Evolutionary conservation across 2,888 invertebrate species (phyloP).

Genomic region (Melanostoma mellinum): DNA sequence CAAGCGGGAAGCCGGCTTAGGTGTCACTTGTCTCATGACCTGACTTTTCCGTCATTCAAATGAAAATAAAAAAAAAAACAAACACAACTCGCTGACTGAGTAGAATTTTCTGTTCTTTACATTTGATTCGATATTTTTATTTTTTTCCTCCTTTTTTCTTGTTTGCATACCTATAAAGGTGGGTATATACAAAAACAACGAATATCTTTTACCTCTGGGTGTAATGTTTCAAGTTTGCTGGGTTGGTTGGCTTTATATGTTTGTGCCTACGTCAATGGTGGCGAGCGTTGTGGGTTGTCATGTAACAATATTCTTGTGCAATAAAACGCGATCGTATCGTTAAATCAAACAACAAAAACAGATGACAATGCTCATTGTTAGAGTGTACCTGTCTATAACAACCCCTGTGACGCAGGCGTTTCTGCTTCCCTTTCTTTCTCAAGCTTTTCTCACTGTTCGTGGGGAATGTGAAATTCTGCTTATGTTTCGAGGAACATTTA

Average conservation of each 20-base stretch:
- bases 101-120: slow-evolving; percentile 17
- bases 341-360: slow-evolving; percentile 55
- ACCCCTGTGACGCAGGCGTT: slow-evolving; percentile 17
- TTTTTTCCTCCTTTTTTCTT: slow-evolving; percentile 14
- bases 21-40: slow-evolving; percentile 64
- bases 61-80: neutral
- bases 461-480: too few relatives aligned
- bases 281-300: slow-evolving; percentile 59
- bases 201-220: slow-evolving; percentile 33
- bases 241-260: slow-evolving; percentile 14
- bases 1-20: slow-evolving; percentile 48
- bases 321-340: slow-evolving; percentile 67
- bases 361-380: slow-evolving; percentile 59
- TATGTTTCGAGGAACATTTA: too few relatives aligned
- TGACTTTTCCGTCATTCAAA: slow-evolving; percentile 56
- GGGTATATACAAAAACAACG: slow-evolving; percentile 7
- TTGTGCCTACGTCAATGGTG: slow-evolving; percentile 68
- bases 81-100: slow-evolving; percentile 31
- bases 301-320: slow-evolving; percentile 66
- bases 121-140: slow-evolving; percentile 3
- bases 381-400: slow-evolving; percentile 9
- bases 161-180: slow-evolving; percentile 13
- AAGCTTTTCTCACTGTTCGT: too few relatives aligned
- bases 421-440: neutral
- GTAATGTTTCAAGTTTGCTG: slow-evolving; percentile 53